Percentiles rank a stretch among this genome's conserved stretches.
Evolutionary conservation across 92 coral and sea anemone species (phyloP).

Genomic region (Phymanthus crucifer): DNA sequence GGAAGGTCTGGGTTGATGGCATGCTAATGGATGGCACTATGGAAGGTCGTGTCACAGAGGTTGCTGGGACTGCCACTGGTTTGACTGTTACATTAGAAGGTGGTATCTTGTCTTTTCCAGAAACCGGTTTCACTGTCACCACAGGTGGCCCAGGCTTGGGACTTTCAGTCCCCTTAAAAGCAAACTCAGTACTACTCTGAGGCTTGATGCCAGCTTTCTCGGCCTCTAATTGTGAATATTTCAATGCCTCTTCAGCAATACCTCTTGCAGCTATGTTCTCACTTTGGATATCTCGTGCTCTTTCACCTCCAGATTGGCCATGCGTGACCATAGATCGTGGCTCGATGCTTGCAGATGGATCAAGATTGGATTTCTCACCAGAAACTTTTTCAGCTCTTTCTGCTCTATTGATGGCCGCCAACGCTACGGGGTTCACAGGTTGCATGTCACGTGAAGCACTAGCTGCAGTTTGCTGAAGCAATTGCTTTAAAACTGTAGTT

Average conservation of each 20-base stretch:
- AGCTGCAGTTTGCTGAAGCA: not conserved
- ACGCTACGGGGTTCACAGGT: constrained; percentile 62
- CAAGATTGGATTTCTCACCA: constrained; percentile 38
- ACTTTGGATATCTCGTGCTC: constrained; percentile 23
- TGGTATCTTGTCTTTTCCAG: constrained; percentile 16
- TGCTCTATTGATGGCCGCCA: constrained; percentile 75
- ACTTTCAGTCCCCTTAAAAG: constrained; percentile 39
- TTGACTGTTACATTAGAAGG: constrained; percentile 70
- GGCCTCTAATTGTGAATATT: constrained; percentile 67
- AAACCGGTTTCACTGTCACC: constrained; percentile 43
- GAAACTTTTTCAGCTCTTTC: constrained; percentile 12
- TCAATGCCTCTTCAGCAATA: constrained; percentile 76
- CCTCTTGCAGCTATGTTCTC: constrained; percentile 49
- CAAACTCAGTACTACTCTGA: constrained; percentile 55
- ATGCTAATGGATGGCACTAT: not conserved
- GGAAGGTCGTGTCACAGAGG: constrained; percentile 34
- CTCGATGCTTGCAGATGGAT: constrained; percentile 75
- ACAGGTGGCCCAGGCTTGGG: constrained; percentile 60
- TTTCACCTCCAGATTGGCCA: constrained; percentile 17
- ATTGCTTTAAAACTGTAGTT: not conserved
- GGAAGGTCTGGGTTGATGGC: constrained; percentile 1
- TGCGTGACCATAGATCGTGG: constrained; percentile 77
- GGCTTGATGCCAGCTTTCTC: constrained; percentile 52
- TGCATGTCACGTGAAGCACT: constrained; percentile 8
- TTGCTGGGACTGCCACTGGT: constrained; percentile 34